Evolutionary conservation across 2,888 invertebrate species (phyloP), one percentile per base, ranked within the genome.

Genomic region (Amphipoea oculea): DNA sequence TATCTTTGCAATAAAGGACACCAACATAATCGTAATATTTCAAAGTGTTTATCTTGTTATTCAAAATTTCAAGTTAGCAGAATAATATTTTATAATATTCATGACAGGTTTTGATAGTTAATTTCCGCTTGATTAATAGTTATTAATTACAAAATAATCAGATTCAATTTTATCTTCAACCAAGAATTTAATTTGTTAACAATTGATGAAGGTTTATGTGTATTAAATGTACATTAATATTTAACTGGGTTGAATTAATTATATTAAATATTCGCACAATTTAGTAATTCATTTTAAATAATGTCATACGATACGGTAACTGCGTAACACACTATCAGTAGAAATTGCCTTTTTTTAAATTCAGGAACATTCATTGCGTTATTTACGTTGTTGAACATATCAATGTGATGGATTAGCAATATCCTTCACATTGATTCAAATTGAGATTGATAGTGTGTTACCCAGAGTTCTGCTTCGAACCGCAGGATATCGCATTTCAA

Each of bases 1-100:
- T 1, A 29, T 20, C 29, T 68, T 48, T 6, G 6, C 20, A 48
- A 48, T 69, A 6, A 62, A 29, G 7, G 14, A 7, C 51, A 23
- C 23, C 4, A 14, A 51, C 23, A 36, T 54, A 51, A 4, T 23
- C 23, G 2, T 51, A 23, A 69, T 51, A 60, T 48, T n/a, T 29
- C 45, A 54, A 54, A 76, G n/a, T 60, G 20, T 60, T 60, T 45
- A 36, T 48, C 40, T 14, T 48, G 23, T 17, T 23, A 76, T 23
- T 76, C 20, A 54, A 54, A 42, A 42, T 74, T 23, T 29, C 29
- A 60, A 76, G 76, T 54, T 40, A 23, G 17, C 70, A 5, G 51
- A 51, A 60, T 45, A 36, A 57, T 45, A 76, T 60, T 76, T 76
- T 23, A 57, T 45, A 75, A 57, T 60, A 60, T 76, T 57, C n/a